phyloP scores from a whole-genome alignment of 2,113 vertebrate species.

The Maccullochella peelii region DNA sequence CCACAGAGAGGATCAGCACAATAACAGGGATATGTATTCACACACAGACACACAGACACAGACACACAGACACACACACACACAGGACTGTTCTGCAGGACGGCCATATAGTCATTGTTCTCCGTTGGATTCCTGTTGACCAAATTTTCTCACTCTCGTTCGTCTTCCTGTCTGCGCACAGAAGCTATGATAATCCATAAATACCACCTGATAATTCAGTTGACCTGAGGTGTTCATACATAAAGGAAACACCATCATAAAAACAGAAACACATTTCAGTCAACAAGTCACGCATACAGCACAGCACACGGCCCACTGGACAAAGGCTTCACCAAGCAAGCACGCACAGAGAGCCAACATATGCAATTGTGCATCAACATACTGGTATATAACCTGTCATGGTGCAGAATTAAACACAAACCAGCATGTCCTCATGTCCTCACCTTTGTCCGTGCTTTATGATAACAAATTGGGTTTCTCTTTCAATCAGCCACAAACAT shows the following conservation, averaged over 20 bases:
- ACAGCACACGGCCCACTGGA: neutral
- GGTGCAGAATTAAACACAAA: neutral
- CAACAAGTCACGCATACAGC: neutral
- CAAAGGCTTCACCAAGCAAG: neutral
- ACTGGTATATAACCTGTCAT: neutral
- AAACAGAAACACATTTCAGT: neutral
- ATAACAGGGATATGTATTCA: slow-evolving; percentile 14
- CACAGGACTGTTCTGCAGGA: slow-evolving; percentile 21
- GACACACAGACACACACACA: neutral
- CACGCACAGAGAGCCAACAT: neutral
- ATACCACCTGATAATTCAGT: neutral
- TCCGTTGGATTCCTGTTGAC: slow-evolving; percentile 62
- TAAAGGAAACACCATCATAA: neutral
- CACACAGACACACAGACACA: slow-evolving; percentile 5
- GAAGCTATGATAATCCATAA: slow-evolving; percentile 20
- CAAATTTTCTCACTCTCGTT: slow-evolving; percentile 17
- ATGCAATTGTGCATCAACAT: neutral
- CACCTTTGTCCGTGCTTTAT: neutral
- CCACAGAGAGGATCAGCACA: slow-evolving; percentile 25
- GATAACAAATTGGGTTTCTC: neutral
- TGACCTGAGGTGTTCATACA: neutral
- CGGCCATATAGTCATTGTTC: slow-evolving; percentile 59
- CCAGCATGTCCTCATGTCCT: neutral
- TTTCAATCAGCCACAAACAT: slow-evolving; percentile 7
- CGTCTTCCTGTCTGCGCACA: slow-evolving; percentile 37